Evolutionary conservation across 2,888 invertebrate species (phyloP).

Genomic region (Labia minor): DNA sequence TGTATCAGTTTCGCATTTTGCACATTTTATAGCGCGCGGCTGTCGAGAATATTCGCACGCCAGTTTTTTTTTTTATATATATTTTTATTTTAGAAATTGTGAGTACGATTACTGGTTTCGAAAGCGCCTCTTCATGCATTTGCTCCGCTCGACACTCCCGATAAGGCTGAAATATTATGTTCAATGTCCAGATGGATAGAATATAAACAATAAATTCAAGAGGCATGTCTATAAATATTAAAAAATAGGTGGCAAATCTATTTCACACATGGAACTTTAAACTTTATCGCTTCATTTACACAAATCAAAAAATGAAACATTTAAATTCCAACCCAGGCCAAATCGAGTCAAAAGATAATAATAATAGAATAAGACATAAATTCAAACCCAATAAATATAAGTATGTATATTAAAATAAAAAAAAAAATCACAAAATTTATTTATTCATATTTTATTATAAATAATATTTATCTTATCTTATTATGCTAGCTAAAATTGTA

Average conservation of each 20-base stretch:
- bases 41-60: conserved; percentile 13
- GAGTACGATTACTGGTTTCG: conserved; percentile 8
- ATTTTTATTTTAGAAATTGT: neutral
- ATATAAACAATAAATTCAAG: neutral
- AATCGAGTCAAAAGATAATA: no score
- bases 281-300: no score
- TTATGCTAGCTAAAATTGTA: no score
- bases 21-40: conserved; percentile 13
- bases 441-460: no score
- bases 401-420: no score
- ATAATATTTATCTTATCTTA: no score
- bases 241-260: neutral
- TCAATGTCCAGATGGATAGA: neutral
- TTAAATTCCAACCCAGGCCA: no score
- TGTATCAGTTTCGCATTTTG: conserved; percentile 13
- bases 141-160: neutral
- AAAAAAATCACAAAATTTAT: no score
- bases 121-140: neutral
- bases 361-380: no score
- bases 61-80: neutral
- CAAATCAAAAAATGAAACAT: no score
- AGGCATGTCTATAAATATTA: neutral
- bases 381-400: no score
- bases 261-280: neutral
- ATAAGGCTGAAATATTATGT: conserved; percentile 1